Base-by-base conservation (phyloP, 2,888 invertebrate species). In the Pycnomerus fuliginosus region DNA sequence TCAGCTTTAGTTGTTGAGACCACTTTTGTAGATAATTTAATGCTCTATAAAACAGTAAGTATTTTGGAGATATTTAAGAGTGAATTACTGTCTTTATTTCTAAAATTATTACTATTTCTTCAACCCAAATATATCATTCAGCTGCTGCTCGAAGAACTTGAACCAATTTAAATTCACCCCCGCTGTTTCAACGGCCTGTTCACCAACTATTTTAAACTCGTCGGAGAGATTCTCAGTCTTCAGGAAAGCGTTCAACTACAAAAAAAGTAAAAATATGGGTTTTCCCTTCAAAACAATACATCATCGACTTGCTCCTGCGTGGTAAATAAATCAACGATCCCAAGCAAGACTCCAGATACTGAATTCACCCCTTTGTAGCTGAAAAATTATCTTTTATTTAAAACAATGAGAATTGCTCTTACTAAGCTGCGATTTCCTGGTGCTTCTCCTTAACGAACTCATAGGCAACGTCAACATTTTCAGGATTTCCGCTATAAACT, bases 351-450 rank as follows among this genome's bases (percentile, higher is more conserved):
- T 10, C 33, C 50, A 10, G 32, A 33, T 14, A 56, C 23, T 1
- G 55, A 47, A 10, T 51, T 48, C 44, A 52, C 23, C 31, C 54
- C 50, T 27, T 50, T 45, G 24, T 51, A 53, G 14, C 53, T 53
- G 25, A 14, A 43, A 48, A 29, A 33, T n/a, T n/a, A 23, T 15
- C 15, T 15, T 35, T 30, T 20, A 7, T 3, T 35, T 28, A 3
- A 3, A 20, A 40, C 12, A 16, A 39, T 31, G n/a, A n/a, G n/a
- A n/a, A n/a, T n/a, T n/a, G n/a, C n/a, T n/a, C n/a, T n/a, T n/a
- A n/a, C n/a, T n/a, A n/a, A n/a, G n/a, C n/a, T n/a, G n/a, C n/a
- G n/a, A n/a, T n/a, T n/a, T n/a, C n/a, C n/a, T n/a, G n/a, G n/a
- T n/a, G n/a, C n/a, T n/a, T n/a, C n/a, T n/a, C n/a, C n/a, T n/a